Base-by-base conservation (phyloP, 2,113 vertebrate species). In the Leucosticte australis region DNA sequence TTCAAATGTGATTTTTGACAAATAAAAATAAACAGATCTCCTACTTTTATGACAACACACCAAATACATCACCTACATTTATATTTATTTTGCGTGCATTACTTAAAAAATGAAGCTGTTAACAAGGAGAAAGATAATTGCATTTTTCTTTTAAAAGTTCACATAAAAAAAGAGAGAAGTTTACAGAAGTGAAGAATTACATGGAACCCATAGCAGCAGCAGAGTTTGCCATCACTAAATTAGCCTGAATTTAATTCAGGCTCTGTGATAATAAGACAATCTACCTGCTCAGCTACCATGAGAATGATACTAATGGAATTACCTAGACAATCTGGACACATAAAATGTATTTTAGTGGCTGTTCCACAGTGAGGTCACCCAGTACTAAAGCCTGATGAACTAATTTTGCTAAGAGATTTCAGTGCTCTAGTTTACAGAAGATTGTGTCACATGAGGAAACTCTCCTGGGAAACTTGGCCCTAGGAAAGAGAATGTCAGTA, bases 231-330 rank as follows among this genome's bases (percentile, higher is more conserved):
- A 82, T 44, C 70, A 88, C 27, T 90, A 86, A 93, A 94, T 96
- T 64, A 86, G 56, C n/a, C 44, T 27, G 57, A 78, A 94, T 95
- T 94, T 96, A 94, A 97, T 73, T 90, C 80, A 89, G 57, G 49
- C 57, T 57, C 80, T 79, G 60, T 62, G 73, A 90, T 89, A 94
- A 95, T 86, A 95, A 88, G 71, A 93, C 87, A 88, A 93, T 91
- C 83, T 94, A 94, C 83, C 86, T 75, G 62, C 85, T 97, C 79
- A 93, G 88, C 83, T 96, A 92, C 76, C 92, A 68, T 53, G 79
- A 96, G 90, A 94, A 94, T 11, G 80, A 89, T 92, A 89, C 49
- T 87, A 95, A 96, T 78, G 57, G 90, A 95, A 97, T 94, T 97
- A 94, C 49, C 79, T 31, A 78, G 64, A 71, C 92, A 96, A 94